Evolutionary conservation across 2,797 vertebrate genomes (phyloP).

Genomic region (Tragopan temminckii): DNA sequence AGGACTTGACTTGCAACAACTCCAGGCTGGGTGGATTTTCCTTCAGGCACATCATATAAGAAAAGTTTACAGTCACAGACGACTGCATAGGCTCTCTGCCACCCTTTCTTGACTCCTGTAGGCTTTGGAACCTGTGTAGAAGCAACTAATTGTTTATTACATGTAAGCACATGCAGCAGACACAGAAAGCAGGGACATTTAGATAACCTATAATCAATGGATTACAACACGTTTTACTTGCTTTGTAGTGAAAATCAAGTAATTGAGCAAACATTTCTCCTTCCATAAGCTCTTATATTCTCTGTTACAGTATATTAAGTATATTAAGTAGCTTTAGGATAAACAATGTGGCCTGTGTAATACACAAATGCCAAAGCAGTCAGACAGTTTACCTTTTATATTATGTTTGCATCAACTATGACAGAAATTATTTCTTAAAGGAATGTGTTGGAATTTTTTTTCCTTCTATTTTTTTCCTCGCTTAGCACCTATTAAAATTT

Average conservation of each 20-base stretch:
- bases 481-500: background rate
- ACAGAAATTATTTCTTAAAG: slow-evolving; percentile 14
- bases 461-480: accelerated
- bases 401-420: background rate
- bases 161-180: background rate
- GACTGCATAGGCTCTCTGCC: slow-evolving; percentile 95
- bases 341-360: background rate
- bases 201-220: background rate
- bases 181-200: background rate
- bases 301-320: slow-evolving; percentile 4
- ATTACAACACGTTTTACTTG: background rate
- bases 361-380: background rate
- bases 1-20: slow-evolving; percentile 93
- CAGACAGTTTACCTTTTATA: background rate
- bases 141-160: slow-evolving; percentile 20
- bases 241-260: background rate
- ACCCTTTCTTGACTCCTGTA: slow-evolving; percentile 96
- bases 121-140: slow-evolving; percentile 92
- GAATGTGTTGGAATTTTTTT: background rate
- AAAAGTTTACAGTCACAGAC: slow-evolving; percentile 97
- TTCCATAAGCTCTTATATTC: slow-evolving; percentile 8
- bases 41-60: slow-evolving; percentile 94
- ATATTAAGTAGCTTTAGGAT: background rate
- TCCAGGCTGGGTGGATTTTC: slow-evolving; percentile 93
- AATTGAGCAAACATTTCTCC: slow-evolving; percentile 13